Percentiles rank a stretch among this genome's conserved stretches.
phyloP scores from a whole-genome alignment of 2,113 vertebrate genomes.

The Hemibagrus wyckioides region DNA sequence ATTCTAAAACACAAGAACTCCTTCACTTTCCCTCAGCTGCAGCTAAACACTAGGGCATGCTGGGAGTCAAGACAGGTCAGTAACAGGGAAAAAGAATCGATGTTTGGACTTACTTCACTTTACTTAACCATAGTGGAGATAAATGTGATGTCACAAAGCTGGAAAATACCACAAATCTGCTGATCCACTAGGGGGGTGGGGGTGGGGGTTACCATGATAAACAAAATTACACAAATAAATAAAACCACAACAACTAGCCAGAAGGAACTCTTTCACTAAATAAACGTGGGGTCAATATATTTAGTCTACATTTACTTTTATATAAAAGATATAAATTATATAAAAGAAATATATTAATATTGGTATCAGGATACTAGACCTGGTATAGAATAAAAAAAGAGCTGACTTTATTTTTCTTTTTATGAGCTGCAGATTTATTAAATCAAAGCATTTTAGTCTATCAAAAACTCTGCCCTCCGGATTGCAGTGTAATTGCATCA shows the following conservation, averaged over 20 bases:
- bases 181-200: no score
- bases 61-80: not conserved
- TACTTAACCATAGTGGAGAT: not conserved
- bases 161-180: not conserved
- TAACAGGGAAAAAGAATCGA: not conserved
- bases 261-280: not conserved
- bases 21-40: not conserved
- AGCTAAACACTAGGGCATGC: not conserved
- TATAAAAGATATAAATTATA: not conserved
- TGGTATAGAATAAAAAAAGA: not conserved
- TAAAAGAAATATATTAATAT: not conserved
- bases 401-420: not conserved
- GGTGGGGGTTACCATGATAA: not conserved
- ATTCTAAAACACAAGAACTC: not conserved
- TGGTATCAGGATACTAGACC: not conserved
- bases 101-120: not conserved
- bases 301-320: not conserved
- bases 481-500: slow-evolving; percentile 29
- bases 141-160: not conserved
- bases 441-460: not conserved
- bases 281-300: not conserved
- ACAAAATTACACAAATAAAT: not conserved
- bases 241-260: not conserved
- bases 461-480: not conserved
- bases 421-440: not conserved